Evolutionary conservation across 2,113 vertebrate species (phyloP).

Genomic region (Malurus melanocephalus): DNA sequence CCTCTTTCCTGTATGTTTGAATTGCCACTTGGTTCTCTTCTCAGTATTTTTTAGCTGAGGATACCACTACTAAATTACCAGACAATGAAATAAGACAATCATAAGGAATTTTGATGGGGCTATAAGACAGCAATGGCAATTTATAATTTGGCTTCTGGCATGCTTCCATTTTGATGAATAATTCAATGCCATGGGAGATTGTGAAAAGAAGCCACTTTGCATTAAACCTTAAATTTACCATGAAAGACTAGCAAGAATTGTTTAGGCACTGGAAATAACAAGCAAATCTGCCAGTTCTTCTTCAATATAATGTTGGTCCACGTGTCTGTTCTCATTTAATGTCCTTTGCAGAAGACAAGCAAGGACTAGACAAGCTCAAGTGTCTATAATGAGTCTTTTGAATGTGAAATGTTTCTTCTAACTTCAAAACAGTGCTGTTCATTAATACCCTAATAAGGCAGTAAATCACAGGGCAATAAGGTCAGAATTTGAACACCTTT

Average conservation of each 20-base stretch:
- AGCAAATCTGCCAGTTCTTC: neutral
- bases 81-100: neutral
- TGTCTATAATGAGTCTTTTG: neutral
- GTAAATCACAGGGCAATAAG: neutral
- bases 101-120: neutral
- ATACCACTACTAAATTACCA: neutral
- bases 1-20: neutral
- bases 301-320: neutral
- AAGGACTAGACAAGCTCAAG: neutral
- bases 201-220: conserved; percentile 4
- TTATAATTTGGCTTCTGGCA: conserved; percentile 38
- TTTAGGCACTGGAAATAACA: neutral
- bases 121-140: neutral
- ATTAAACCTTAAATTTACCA: conserved; percentile 22
- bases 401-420: neutral
- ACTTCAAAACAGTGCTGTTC: neutral
- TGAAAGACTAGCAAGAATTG: conserved; percentile 7
- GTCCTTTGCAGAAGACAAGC: neutral
- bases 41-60: neutral
- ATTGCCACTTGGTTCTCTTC: neutral
- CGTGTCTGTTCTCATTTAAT: neutral
- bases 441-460: neutral
- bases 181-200: neutral
- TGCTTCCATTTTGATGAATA: conserved; percentile 30
- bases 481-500: conserved; percentile 12